Evolutionary conservation across 2,113 vertebrate genomes (phyloP), one percentile per base, ranked within the genome.

Genomic region (Greenwoodochromis staneri): DNA sequence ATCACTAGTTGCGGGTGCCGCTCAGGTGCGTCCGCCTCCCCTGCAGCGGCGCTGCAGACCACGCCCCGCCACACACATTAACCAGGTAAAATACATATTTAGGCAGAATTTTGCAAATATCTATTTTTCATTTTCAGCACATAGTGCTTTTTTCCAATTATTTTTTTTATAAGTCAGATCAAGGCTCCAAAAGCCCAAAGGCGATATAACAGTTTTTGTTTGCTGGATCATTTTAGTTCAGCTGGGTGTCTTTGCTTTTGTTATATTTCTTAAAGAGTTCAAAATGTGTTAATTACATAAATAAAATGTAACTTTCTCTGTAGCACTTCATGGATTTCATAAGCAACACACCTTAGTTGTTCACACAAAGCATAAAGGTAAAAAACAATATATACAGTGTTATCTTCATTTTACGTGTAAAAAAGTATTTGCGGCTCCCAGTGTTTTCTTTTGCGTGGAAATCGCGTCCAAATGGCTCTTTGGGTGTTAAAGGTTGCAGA

Each of bases 151-250:
- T 49, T 49, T 8, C 3, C 17, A 51, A 3, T 51, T 51, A 19
- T 19, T 49, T 47, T 42, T 45, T 19, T 51, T 24, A 9, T 0
- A 51, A 51, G 17, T 9, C 17, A 19, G 49, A 3, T 51, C 17
- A 51, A 51, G 0, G 49, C 49, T 51, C 17, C 17, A 51, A 9
- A 51, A 51, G 4, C 17, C 2, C 17, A 51, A 51, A 51, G 8
- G 17, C 0, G 0, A 51, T 51, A 51, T 51, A n/a, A 51, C 8
- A n/a, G 49, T 51, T n/a, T n/a, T 1, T 6, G 5, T 51, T 51
- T 51, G 17, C 49, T 53, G 49, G 49, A n/a, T 53, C 19, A 6
- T 53, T 53, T n/a, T 10, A 51, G 1, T 0, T n/a, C 19, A 53
- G 19, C 3, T 36, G 34, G 31, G 1, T 8, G 34, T 34, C 3